Conservation (phyloP, 1,140 invertebrate species). For the Drosophila pruinosa region DNA sequence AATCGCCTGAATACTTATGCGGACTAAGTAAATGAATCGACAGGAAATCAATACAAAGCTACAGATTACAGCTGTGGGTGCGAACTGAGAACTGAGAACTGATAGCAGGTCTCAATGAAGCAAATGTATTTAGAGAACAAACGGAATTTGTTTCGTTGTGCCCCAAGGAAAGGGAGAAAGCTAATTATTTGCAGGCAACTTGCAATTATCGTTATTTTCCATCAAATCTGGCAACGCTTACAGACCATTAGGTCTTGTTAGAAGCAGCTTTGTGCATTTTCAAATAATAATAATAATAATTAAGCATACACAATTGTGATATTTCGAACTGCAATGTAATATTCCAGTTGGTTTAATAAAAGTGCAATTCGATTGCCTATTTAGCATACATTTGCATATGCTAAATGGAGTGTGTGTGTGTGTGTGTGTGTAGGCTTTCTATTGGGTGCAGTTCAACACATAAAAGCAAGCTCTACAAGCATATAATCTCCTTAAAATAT, state of each 20-base stretch:
- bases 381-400: neutral
- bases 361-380: neutral
- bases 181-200: neutral
- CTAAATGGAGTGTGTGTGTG: neutral
- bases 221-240: neutral
- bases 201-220: neutral
- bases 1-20: neutral
- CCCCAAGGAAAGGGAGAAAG: neutral
- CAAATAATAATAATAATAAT: neutral
- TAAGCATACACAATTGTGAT: neutral
- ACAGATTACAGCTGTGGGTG: neutral
- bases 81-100: neutral
- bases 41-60: neutral
- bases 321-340: neutral
- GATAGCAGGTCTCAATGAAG: neutral
- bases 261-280: neutral
- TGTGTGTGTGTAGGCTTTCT: neutral
- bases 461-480: constrained; percentile 22
- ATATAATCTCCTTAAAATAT: constrained; percentile 68
- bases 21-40: constrained; percentile 1
- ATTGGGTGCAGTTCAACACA: neutral
- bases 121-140: too few species aligned
- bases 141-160: too few species aligned
- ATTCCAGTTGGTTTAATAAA: constrained; percentile 8
- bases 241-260: neutral